phyloP scores from a whole-genome alignment of 2,888 invertebrate species.

The Macropis europaea region DNA sequence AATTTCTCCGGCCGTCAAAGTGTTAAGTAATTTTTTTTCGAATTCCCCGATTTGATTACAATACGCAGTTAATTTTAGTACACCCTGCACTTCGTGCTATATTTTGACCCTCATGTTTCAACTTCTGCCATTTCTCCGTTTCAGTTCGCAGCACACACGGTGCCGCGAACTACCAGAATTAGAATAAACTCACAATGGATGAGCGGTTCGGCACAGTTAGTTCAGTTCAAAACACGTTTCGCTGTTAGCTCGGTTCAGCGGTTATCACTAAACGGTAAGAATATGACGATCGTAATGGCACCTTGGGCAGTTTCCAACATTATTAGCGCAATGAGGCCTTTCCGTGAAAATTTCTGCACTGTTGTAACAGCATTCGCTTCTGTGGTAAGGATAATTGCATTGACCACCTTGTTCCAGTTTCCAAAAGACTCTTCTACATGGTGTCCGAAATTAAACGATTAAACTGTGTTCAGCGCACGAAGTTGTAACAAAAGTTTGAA shows the following conservation, averaged over 20 bases:
- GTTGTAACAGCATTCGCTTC: neutral
- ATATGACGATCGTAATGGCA: constrained; percentile 22
- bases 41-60: no score
- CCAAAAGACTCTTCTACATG: neutral
- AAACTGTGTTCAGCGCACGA: no score
- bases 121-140: neutral
- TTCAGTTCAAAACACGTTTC: constrained; percentile 12
- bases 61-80: no score
- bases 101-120: neutral
- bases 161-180: constrained; percentile 1
- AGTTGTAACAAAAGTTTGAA: no score
- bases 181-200: constrained; percentile 19
- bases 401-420: neutral
- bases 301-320: constrained; percentile 22
- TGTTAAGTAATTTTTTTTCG: no score
- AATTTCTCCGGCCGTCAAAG: no score
- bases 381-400: no score
- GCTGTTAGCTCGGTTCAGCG: constrained; percentile 6
- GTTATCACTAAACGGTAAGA: constrained; percentile 10
- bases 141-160: neutral
- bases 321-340: neutral
- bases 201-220: constrained; percentile 6
- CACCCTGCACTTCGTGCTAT: neutral
- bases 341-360: neutral
- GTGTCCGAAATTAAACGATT: no score